Percentiles rank a stretch among this genome's conserved stretches.
Conservation (phyloP, 2,888 invertebrate genomes). For the Barypeithes pellucidus region DNA sequence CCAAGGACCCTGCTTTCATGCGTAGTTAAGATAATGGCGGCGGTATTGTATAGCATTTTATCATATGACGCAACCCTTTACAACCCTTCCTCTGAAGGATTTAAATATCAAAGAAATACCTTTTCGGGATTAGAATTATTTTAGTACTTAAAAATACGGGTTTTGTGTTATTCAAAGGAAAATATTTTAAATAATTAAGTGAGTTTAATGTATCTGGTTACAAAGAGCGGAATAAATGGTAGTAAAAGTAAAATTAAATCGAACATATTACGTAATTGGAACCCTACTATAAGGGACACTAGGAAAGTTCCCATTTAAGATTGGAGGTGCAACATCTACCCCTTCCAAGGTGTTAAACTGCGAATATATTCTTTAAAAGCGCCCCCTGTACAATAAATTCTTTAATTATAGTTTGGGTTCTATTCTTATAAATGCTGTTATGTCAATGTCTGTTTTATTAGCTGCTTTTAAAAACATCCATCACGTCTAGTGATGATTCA, state of each 20-base stretch:
- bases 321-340: no score
- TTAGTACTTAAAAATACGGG: constrained; percentile 42
- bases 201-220: constrained; percentile 1
- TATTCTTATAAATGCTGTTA: no score
- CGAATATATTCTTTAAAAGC: no score
- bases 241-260: not conserved
- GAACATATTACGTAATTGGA: not conserved
- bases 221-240: constrained; percentile 2
- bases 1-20: constrained; percentile 22
- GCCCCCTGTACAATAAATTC: no score
- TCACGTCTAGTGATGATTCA: no score
- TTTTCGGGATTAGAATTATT: constrained; percentile 33
- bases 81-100: constrained; percentile 45
- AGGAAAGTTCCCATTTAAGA: no score
- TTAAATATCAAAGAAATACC: constrained; percentile 54
- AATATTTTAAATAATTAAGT: constrained; percentile 42
- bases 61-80: constrained; percentile 42
- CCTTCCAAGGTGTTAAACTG: no score
- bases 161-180: constrained; percentile 51
- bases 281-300: no score
- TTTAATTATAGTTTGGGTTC: no score
- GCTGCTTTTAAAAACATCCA: no score
- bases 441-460: no score
- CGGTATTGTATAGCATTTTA: constrained; percentile 39
- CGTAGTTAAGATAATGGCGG: constrained; percentile 41